These are phyloP conservation scores for Tribolium castaneum DNA, from an alignment of 1,140 invertebrate genomes.

Conservation along the genomic window DNA sequence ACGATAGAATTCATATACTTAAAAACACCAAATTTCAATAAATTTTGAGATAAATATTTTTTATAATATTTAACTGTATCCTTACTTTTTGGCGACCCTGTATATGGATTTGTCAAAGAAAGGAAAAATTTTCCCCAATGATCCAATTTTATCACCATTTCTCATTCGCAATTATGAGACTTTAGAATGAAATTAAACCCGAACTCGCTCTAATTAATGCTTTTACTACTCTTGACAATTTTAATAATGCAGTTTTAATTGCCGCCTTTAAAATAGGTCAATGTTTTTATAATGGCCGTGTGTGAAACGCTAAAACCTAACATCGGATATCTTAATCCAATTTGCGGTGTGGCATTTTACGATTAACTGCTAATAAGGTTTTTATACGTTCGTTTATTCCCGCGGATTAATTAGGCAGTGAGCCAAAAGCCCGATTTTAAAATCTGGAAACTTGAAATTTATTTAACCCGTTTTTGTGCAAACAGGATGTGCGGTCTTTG, in stretches of 20 bases:
- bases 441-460: neutral
- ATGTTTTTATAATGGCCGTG: constrained; percentile 14
- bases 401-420: constrained; percentile 8
- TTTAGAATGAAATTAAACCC: constrained; percentile 11
- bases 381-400: neutral
- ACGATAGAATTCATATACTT: too few species aligned
- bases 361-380: constrained; percentile 15
- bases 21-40: too few species aligned
- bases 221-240: constrained; percentile 34
- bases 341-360: constrained; percentile 12
- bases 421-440: constrained; percentile 8
- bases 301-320: constrained; percentile 5
- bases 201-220: constrained; percentile 26
- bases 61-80: too few species aligned
- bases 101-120: constrained; percentile 29
- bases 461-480: too few species aligned
- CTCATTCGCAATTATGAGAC: neutral
- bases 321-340: constrained; percentile 12
- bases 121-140: neutral
- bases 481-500: too few species aligned
- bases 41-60: too few species aligned
- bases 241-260: constrained; percentile 40
- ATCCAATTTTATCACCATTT: neutral
- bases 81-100: too few species aligned
- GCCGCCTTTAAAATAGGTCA: constrained; percentile 27